Evolutionary conservation across 1,140 invertebrate genomes (phyloP).

Genomic region (Cryptotermes secundus): DNA sequence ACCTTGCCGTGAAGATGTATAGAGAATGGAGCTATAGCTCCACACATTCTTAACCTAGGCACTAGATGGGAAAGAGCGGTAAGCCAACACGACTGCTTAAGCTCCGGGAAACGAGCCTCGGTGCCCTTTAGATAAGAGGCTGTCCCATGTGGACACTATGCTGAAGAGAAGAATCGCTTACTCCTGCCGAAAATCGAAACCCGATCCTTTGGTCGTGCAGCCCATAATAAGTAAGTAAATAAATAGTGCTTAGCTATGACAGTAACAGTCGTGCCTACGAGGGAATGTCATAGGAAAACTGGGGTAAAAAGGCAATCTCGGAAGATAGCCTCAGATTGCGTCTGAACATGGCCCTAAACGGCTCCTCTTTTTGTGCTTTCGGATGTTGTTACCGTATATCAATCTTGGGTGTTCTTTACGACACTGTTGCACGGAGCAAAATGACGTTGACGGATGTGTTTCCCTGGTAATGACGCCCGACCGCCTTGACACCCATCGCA

Average conservation of each 20-base stretch:
- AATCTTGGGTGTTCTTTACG: not conserved
- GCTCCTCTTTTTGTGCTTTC: not conserved
- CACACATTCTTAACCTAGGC: too few species aligned
- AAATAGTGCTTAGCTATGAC: not conserved
- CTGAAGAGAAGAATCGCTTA: too few species aligned
- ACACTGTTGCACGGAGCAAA: not conserved
- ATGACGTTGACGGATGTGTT: constrained; percentile 5
- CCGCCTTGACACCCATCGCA: constrained; percentile 12
- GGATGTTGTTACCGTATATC: not conserved
- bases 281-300: not conserved
- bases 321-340: not conserved
- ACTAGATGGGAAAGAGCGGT: too few species aligned
- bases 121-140: too few species aligned
- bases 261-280: not conserved
- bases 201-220: too few species aligned
- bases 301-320: not conserved
- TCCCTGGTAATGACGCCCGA: not conserved
- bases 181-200: too few species aligned
- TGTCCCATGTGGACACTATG: too few species aligned
- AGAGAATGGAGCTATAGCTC: too few species aligned
- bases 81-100: too few species aligned
- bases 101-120: too few species aligned
- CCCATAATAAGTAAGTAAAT: not conserved
- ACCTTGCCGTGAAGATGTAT: too few species aligned
- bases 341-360: not conserved